A percentile compares a stretch with the other conserved stretches of the same genome.
These are phyloP conservation scores for Dryobates pubescens DNA, from an alignment of 2,797 vertebrate species.

Conservation along the genomic window DNA sequence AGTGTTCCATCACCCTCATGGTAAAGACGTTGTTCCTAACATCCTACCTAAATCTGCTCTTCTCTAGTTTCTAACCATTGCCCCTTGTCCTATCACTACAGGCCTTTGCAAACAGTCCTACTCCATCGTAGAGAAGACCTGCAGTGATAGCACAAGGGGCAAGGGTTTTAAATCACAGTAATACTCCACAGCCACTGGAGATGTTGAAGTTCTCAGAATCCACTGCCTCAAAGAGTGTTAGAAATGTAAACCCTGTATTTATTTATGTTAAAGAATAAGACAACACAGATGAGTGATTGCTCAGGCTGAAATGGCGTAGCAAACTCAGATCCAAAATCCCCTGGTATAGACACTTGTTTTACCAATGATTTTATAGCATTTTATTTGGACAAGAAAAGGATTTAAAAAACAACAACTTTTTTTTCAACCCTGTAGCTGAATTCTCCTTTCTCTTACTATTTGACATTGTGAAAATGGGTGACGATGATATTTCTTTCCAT, in stretches of 20 bases:
- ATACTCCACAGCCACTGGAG: neutral
- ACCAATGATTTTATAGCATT: neutral
- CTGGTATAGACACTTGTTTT: neutral
- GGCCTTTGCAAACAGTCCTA: too few relatives aligned
- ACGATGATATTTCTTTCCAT: neutral
- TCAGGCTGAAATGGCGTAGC: neutral
- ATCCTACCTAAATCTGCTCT: too few relatives aligned
- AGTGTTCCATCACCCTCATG: too few relatives aligned
- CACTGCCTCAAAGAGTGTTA: neutral
- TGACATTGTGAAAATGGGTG: neutral
- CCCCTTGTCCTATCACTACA: too few relatives aligned
- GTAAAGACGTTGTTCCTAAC: too few relatives aligned
- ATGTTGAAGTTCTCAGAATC: neutral
- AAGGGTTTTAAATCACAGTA: neutral
- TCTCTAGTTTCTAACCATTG: too few relatives aligned
- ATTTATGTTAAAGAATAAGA: neutral
- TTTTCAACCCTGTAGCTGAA: neutral
- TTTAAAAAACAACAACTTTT: neutral
- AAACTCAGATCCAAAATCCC: neutral
- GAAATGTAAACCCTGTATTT: neutral
- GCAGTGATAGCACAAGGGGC: too few relatives aligned
- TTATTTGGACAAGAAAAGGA: neutral
- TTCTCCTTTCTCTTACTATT: neutral
- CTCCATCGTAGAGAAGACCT: too few relatives aligned
- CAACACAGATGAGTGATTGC: neutral